phyloP scores from a whole-genome alignment of 2,888 invertebrate species.

The Plusia festucae region DNA sequence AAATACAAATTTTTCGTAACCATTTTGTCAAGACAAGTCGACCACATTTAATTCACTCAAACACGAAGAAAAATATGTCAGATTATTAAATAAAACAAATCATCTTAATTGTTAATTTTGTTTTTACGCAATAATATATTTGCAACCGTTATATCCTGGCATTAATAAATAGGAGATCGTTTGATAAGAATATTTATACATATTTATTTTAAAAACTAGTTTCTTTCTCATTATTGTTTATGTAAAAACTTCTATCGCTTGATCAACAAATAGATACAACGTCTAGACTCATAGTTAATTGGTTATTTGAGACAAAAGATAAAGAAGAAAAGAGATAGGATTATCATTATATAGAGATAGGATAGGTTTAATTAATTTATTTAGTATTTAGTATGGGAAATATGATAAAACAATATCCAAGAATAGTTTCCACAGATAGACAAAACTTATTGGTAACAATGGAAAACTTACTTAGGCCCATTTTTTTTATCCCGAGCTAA shows the following conservation, averaged over 20 bases:
- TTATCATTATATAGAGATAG: no score
- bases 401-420: no score
- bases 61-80: no score
- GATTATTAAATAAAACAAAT: not conserved
- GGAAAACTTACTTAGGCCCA: no score
- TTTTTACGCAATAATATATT: not conserved
- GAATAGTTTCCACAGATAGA: no score
- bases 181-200: conserved; percentile 1
- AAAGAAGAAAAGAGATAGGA: not conserved
- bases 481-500: no score
- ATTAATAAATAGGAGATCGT: conserved; percentile 4
- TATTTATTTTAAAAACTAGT: not conserved
- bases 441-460: no score
- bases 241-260: not conserved
- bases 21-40: no score
- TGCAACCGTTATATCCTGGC: not conserved
- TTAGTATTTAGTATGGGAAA: no score
- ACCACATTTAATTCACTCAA: no score
- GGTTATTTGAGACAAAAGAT: not conserved
- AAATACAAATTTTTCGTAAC: not conserved
- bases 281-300: not conserved
- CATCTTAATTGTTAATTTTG: not conserved
- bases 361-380: no score
- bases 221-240: not conserved
- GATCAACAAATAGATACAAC: conserved; percentile 1